Evolutionary conservation across 2,797 vertebrate species (phyloP), one percentile per base, ranked within the genome.

Genomic region (Epinephelus awoara): DNA sequence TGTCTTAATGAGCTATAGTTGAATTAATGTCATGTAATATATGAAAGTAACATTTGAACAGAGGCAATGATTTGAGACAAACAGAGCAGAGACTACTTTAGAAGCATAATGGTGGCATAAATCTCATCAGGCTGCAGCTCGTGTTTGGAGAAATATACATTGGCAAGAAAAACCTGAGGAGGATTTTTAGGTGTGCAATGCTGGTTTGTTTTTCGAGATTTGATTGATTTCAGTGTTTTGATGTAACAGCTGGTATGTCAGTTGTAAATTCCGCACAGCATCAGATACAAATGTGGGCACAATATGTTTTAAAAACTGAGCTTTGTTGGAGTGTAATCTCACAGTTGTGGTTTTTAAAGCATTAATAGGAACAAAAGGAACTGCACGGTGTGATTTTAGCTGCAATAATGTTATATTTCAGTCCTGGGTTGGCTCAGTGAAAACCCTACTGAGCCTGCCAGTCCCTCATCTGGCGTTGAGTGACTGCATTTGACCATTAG

Each of bases 31-130:
- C 97, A 99, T 97, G 97, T 99, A 99, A 99, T 99, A 97, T 99
- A 99, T 99, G 98, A 99, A 99, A 98, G 97, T 98, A 99, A 97
- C 98, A 99, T 99, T 99, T 99, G 98, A 99, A 99, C 97, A 97
- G 97, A 97, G 97, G 96, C 98, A 97, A 97, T 98, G 97, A 97
- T 97, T 97, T 97, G 97, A 99, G 97, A 99, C 97, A 98, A 98
- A 97, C 97, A 94, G 96, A 96, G 96, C 96, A 97, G 96, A 94
- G 96, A 96, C 96, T 96, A 96, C 96, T 96, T 98, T 88, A 91
- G 87, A 93, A 85, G 89, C 89, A 88, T 93, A 92, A 94, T 94
- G 88, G 96, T 96, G 95, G 97, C 96, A 98, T 98, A 97, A 97
- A 98, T 99, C 97, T 98, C 96, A 97, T 96, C 97, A 98, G 95